These are phyloP conservation scores for Hydrocynus forskahlii DNA, from an alignment of 2,797 vertebrate species.

Conservation along the genomic window DNA sequence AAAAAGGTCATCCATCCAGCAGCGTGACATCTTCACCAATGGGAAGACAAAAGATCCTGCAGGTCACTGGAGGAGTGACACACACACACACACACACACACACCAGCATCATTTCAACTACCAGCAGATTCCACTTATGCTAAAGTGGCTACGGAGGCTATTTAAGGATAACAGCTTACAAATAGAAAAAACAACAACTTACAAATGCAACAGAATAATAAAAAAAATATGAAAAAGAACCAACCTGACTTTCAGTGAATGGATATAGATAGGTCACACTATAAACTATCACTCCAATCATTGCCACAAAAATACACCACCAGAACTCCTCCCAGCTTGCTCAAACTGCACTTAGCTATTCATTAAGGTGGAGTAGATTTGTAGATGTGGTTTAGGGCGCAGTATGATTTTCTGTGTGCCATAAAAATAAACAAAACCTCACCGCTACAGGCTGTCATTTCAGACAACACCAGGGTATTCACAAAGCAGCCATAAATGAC, in stretches of 20 bases:
- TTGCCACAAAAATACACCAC: too few relatives aligned
- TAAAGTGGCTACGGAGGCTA: background rate
- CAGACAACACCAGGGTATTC: too few relatives aligned
- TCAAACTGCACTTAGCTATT: too few relatives aligned
- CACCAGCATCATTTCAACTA: background rate
- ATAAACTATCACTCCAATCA: too few relatives aligned
- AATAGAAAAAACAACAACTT: too few relatives aligned
- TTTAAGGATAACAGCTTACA: background rate
- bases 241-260: background rate
- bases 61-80: background rate
- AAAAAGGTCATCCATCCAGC: slow-evolving; percentile 53
- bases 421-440: too few relatives aligned
- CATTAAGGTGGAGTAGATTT: too few relatives aligned
- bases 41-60: slow-evolving; percentile 14
- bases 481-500: too few relatives aligned
- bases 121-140: background rate
- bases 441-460: too few relatives aligned
- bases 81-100: background rate
- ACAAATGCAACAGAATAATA: background rate
- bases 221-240: background rate
- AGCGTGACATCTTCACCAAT: slow-evolving; percentile 35
- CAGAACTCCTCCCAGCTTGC: too few relatives aligned
- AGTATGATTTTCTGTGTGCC: too few relatives aligned
- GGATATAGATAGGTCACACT: background rate
- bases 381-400: too few relatives aligned